Evolutionary conservation across 2,797 vertebrate species (phyloP), one percentile per base, ranked within the genome.

Genomic region (Sebastes glaucus): DNA sequence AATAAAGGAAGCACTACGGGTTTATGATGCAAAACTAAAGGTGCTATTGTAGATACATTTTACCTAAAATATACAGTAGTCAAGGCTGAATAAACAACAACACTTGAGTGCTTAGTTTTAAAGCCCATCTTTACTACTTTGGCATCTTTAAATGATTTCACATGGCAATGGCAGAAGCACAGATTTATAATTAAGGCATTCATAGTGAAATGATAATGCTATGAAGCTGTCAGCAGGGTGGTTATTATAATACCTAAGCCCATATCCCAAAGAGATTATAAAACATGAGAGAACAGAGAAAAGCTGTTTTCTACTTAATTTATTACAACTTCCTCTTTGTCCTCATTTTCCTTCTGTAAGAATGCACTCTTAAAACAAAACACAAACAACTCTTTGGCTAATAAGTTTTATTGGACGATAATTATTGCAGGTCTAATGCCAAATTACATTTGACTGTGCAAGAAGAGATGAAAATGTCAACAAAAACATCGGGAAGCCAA

Each of bases 161-260:
- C 62, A 71, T 5, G 10, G 56, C 35, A 77, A 33, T n/a, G 23
- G 28, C 59, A 77, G 59, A 80, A 46, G 62, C 52, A 28, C 10
- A 16, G 4, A 90, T 86, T 72, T 75, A 81, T 63, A 86, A 86
- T 72, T 56, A 78, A 78, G 65, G 11, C 46, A 2, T 74, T 75
- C 56, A 49, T 22, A 46, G 67, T 64, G 28, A 70, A 85, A 87
- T 87, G 38, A 83, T 79, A 68, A 70, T 49, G 56, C 22, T 82
- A 77, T 80, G 78, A 91, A 91, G 78, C 75, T 83, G 82, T 87
- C 79, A 78, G 35, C 69, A 42, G 38, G 32, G 80, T 86, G 70
- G 83, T 82, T 88, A 87, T 81, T 80, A 78, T 74, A 82, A 86
- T 74, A 74, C 35, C 25, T 32, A 32, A 78, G 69, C 61, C 52